phyloP scores from a whole-genome alignment of 2,888 invertebrate species.

The Nineta flava region DNA sequence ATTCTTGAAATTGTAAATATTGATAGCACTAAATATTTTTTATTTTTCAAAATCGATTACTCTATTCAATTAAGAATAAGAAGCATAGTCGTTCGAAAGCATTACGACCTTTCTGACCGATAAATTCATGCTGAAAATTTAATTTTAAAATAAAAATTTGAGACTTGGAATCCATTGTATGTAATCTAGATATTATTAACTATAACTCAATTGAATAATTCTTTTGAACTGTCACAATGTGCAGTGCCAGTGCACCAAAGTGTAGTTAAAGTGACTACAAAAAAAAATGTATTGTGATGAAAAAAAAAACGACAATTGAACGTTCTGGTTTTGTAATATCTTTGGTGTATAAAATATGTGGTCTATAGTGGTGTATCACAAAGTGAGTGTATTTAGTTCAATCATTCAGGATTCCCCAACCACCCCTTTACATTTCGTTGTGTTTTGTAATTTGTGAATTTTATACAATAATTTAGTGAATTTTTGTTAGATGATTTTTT shows the following conservation, averaged over 20 bases:
- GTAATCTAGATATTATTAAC: too few relatives aligned
- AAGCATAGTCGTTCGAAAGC: too few relatives aligned
- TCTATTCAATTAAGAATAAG: too few relatives aligned
- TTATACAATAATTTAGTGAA: background rate
- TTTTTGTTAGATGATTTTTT: background rate
- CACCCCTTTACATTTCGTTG: background rate
- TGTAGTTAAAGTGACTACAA: background rate
- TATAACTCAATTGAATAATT: too few relatives aligned
- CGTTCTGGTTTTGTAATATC: background rate
- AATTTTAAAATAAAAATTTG: too few relatives aligned
- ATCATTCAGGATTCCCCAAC: conserved; percentile 5
- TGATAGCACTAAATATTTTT: too few relatives aligned
- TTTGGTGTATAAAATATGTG: background rate
- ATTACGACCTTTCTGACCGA: too few relatives aligned
- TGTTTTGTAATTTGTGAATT: background rate
- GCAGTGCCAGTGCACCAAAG: conserved; percentile 1
- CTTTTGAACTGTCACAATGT: background rate
- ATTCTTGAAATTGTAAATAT: too few relatives aligned
- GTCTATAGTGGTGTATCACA: background rate
- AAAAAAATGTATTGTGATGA: background rate
- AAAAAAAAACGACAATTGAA: background rate
- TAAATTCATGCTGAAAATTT: too few relatives aligned
- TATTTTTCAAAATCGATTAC: too few relatives aligned
- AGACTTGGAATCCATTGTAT: too few relatives aligned
- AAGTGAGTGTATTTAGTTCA: conserved; percentile 5